Percentiles rank a stretch among this genome's conserved stretches.
Conservation (phyloP, 1,140 invertebrate genomes). For the Trialeurodes vaporariorum region DNA sequence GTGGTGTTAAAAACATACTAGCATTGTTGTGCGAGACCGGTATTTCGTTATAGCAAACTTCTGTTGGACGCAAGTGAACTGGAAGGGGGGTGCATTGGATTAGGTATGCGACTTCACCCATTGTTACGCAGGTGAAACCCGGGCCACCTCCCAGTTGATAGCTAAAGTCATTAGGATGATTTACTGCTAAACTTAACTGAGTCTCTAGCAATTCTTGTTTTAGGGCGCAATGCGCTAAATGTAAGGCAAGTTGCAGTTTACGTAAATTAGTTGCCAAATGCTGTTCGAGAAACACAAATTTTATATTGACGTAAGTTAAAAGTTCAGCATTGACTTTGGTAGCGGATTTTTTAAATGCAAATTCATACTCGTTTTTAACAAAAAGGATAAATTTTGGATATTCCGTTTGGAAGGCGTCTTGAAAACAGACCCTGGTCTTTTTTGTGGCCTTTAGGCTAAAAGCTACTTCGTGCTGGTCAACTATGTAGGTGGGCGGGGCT, state of each 20-base stretch:
- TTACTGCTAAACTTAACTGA: not conserved
- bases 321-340: not conserved
- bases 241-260: not conserved
- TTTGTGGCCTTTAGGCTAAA: not conserved
- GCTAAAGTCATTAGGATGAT: not conserved
- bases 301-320: not conserved
- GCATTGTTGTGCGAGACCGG: not conserved
- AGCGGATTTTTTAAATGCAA: not conserved
- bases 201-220: constrained; percentile 1
- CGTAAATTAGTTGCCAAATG: not conserved
- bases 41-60: not conserved
- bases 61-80: not conserved
- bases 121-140: not conserved
- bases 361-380: not conserved
- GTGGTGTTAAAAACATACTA: not conserved
- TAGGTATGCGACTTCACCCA: not conserved
- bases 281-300: constrained; percentile 4
- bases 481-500: not conserved
- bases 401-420: not conserved
- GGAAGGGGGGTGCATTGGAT: not conserved
- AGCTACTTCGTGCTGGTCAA: not conserved
- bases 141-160: not conserved
- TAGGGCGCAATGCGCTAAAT: not conserved
- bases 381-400: not conserved
- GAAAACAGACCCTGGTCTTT: not conserved